Percentiles rank a stretch among this genome's conserved stretches.
Conservation (phyloP, 2,113 vertebrate genomes). For the Canis aureus region DNA sequence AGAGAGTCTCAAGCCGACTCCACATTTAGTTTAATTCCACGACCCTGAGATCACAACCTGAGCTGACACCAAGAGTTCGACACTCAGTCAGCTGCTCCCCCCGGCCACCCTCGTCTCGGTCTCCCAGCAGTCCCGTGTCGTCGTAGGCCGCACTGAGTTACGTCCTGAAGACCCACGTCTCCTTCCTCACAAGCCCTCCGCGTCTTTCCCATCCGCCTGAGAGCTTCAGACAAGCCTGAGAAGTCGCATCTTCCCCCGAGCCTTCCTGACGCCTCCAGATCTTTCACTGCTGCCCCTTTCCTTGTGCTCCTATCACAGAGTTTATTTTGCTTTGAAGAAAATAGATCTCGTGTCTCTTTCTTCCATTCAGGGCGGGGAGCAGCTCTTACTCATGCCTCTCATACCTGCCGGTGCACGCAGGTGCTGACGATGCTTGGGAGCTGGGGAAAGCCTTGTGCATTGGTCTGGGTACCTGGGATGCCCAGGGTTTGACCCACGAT, state of each 20-base stretch:
- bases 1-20: neutral
- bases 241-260: too few species aligned
- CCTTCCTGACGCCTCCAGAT: neutral
- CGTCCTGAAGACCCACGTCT: neutral
- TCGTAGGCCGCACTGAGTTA: neutral
- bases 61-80: neutral
- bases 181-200: neutral
- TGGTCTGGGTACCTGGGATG: too few species aligned
- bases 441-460: neutral
- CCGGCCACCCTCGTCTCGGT: too few species aligned
- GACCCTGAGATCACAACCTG: neutral
- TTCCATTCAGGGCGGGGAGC: neutral
- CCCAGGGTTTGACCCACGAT: neutral
- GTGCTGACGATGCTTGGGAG: neutral
- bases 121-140: neutral
- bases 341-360: neutral
- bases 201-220: neutral
- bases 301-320: neutral
- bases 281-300: neutral
- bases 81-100: accelerated
- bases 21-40: neutral
- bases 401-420: neutral
- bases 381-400: neutral
- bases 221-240: neutral
- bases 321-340: neutral